Base-by-base conservation (phyloP, 1,140 invertebrate species). In the Ceratina calcarata region DNA sequence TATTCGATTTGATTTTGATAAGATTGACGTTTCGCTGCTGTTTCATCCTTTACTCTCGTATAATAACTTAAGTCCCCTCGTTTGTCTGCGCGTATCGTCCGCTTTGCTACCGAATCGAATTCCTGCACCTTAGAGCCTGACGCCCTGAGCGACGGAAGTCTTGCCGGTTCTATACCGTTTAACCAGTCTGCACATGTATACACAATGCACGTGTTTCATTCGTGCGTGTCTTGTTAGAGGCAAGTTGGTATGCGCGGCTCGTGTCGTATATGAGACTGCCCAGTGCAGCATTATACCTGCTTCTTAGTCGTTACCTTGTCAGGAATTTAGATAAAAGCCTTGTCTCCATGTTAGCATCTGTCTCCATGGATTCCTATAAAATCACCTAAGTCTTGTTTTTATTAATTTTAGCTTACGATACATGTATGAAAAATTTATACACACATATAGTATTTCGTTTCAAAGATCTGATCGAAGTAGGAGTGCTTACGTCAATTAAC, bases 31-130 rank as follows among this genome's bases (percentile, higher is more conserved):
- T 77, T 69, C 60, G n/a, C 55, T 4, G 27, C 49, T 20, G 16
- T 78, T 71, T 51, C 27, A 1, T 32, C 45, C 24, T 10, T 32
- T 60, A 32, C 51, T 37, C 24, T 13, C 10, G 24, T 1, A 7
- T 51, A 60, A 64, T 57, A 37, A 45, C 6, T 45, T 10, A 45
- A 16, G 65, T 60, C 62, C 64, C 60, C 45, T 58, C 49, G 53
- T 75, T 74, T 24, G 61, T 45, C 71, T 49, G 51, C 61, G 61
- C 73, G 70, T 77, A 61, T 73, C 61, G 7, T 32, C 15, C 18
- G 18, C 13, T 71, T 85, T 85, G 75, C 68, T 53, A 32, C 69
- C 81, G 78, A 86, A 81, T 86, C 81, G 74, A 86, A 86, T 86
- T 86, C 84, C 78, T 86, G 20, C 58, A 64, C 37, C 65, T 83